Percentiles rank a stretch among this genome's conserved stretches.
phyloP scores from a whole-genome alignment of 2,888 invertebrate genomes.

The Morpho helenor region DNA sequence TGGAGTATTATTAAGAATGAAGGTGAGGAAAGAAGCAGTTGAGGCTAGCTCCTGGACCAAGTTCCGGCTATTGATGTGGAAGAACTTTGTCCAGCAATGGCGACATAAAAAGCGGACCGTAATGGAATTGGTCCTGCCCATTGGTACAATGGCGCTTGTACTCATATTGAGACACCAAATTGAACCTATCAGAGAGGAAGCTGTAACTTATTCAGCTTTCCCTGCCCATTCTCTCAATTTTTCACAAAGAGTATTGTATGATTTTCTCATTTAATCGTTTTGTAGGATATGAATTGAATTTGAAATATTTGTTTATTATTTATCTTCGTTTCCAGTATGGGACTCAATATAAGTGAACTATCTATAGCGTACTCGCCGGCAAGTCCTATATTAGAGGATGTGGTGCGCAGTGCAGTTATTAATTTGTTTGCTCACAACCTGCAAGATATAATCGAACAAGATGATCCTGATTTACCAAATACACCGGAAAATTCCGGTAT shows the following conservation, averaged over 20 bases:
- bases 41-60: slow-evolving; percentile 68
- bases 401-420: slow-evolving; percentile 47
- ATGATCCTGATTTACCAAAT: slow-evolving; percentile 27
- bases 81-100: slow-evolving; percentile 88
- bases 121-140: slow-evolving; percentile 83
- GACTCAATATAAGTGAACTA: slow-evolving; percentile 46
- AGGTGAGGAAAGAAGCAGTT: slow-evolving; percentile 21
- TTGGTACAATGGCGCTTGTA: slow-evolving; percentile 82
- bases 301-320: slow-evolving; percentile 2
- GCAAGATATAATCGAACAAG: slow-evolving; percentile 40
- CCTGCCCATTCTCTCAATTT: slow-evolving; percentile 39
- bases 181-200: slow-evolving; percentile 60
- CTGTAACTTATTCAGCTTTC: slow-evolving; percentile 42
- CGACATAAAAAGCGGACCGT: slow-evolving; percentile 83
- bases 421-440: slow-evolving; percentile 32
- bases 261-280: slow-evolving; percentile 18
- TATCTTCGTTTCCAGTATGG: slow-evolving; percentile 41
- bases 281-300: no score
- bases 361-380: slow-evolving; percentile 71
- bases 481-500: slow-evolving; percentile 31
- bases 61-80: slow-evolving; percentile 89
- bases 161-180: slow-evolving; percentile 85
- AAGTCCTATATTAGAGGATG: slow-evolving; percentile 51
- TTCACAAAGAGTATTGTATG: slow-evolving; percentile 49
- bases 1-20: no score